These are phyloP conservation scores for Calephelis nemesis DNA, from an alignment of 1,140 invertebrate genomes.

Conservation along the genomic window DNA sequence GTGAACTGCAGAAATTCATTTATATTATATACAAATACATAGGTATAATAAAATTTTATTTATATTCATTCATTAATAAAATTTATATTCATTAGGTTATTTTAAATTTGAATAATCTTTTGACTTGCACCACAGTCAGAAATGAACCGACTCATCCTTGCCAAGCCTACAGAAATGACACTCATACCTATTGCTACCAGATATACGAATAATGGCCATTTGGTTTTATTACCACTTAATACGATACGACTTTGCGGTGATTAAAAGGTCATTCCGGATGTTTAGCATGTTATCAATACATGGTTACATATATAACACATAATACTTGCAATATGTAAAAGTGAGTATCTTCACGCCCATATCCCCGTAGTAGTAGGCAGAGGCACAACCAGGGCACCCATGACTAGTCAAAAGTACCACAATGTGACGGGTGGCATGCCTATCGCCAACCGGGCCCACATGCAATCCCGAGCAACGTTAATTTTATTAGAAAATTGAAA, in stretches of 20 bases:
- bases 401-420: too few relatives aligned
- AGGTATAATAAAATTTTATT: background rate
- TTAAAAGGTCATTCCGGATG: background rate
- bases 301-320: background rate
- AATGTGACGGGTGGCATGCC: too few relatives aligned
- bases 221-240: slow-evolving; percentile 33
- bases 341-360: too few relatives aligned
- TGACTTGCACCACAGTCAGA: slow-evolving; percentile 46
- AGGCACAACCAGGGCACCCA: too few relatives aligned
- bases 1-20: too few relatives aligned
- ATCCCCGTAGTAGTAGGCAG: too few relatives aligned
- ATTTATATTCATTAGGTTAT: background rate
- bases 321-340: slow-evolving; percentile 1
- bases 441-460: too few relatives aligned
- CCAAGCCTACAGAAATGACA: slow-evolving; percentile 56
- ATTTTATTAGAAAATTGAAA: too few relatives aligned
- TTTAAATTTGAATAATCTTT: slow-evolving; percentile 27
- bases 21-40: too few relatives aligned
- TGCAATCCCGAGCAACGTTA: too few relatives aligned
- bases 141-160: slow-evolving; percentile 58
- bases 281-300: slow-evolving; percentile 10
- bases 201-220: slow-evolving; percentile 39
- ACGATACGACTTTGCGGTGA: background rate
- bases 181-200: slow-evolving; percentile 49
- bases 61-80: background rate